Base-by-base conservation (phyloP, 2,113 vertebrate genomes). In the Parotia lawesii region DNA sequence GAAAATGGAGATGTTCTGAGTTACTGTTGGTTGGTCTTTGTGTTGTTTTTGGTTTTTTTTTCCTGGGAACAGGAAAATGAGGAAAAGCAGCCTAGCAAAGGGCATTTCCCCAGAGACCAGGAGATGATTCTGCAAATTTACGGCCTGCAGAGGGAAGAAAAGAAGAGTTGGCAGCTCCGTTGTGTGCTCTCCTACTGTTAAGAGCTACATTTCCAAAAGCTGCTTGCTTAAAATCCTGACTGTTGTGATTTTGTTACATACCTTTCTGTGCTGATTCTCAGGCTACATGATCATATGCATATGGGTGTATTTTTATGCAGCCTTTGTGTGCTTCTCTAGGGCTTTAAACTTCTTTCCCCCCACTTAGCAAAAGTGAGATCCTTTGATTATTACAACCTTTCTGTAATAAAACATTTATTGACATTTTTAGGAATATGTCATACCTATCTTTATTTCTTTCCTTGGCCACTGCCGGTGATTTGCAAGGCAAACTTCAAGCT, bases 91-190 rank as follows among this genome's bases (percentile, higher is more conserved):
- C 75, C 89, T 56, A 90, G 69, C 81, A 80, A 94, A 91, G 85
- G 79, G 72, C 60, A 80, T 93, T 95, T 85, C 95, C 93, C 89
- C 6, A 15, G 85, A 83, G 91, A 80, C 64, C 66, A 61, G 78
- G 69, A 87, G 82, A 69, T 91, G 82, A 87, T 91, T 83, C 75
- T 85, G 87, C 93, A 96, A 91, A 91, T 90, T 81, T 94, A n/a
- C 0, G 0, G 74, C 67, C 56, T 83, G 38, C 3, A 7, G 9
- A 66, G 25, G n/a, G 5, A 27, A 17, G 33, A 57, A 61, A 51
- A 37, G 77, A 56, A 38, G 62, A 89, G 54, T 40, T 92, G 77
- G 74, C 61, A 92, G 70, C 74, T 87, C 65, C 73, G 17, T 40
- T 0, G 0, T 96, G 64, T 73, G 47, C 58, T 87, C 57, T 93